Evolutionary conservation across 2,888 invertebrate genomes (phyloP).

Genomic region (Oligia fasciuncula): DNA sequence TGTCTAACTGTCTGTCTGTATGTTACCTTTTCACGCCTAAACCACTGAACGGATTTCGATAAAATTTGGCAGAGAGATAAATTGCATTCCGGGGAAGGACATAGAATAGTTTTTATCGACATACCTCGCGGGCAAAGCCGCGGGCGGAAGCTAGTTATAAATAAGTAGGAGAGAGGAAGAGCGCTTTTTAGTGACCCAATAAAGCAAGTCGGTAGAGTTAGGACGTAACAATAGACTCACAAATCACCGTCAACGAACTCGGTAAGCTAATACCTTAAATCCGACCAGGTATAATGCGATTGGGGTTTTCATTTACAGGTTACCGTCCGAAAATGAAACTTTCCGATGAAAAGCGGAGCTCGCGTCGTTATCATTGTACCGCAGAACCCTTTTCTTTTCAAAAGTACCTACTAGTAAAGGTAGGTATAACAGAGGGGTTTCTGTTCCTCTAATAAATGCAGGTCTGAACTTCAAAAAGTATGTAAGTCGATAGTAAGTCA

Average conservation of each 20-base stretch:
- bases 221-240: background rate
- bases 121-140: no score
- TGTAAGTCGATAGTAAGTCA: background rate
- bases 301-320: slow-evolving; percentile 39
- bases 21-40: no score
- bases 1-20: no score
- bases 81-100: no score
- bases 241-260: background rate
- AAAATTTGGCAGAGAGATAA: no score
- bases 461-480: background rate
- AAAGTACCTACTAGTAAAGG: background rate
- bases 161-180: no score
- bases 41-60: no score
- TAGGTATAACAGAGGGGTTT: slow-evolving; percentile 2
- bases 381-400: slow-evolving; percentile 38
- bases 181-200: background rate
- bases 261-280: slow-evolving; percentile 8
- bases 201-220: background rate
- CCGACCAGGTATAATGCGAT: slow-evolving; percentile 9
- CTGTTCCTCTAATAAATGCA: background rate
- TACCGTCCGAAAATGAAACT: slow-evolving; percentile 35
- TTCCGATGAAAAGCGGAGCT: slow-evolving; percentile 33
- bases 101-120: no score
- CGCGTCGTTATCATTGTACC: slow-evolving; percentile 35
- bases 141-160: no score